Base-by-base conservation (phyloP, 2,113 vertebrate genomes). In the Sceloporus tristichus region DNA sequence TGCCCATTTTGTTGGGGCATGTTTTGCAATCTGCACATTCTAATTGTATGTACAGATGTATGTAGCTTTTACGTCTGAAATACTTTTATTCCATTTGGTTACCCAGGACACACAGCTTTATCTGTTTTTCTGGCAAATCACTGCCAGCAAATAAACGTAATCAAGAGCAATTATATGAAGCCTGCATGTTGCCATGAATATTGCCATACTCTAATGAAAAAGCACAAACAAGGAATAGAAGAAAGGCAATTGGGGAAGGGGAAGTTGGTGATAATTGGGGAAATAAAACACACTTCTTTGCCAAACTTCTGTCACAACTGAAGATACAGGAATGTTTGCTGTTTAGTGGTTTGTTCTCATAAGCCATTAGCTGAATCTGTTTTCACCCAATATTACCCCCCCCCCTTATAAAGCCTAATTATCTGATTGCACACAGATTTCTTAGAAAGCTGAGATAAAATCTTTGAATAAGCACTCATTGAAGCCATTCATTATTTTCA, bases 101-200 rank as follows among this genome's bases (percentile, higher is more conserved):
- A 94, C 14, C 62, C 73, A 65, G 53, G 79, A 89, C 87, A 86
- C 86, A 74, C 86, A 91, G 90, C 87, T 89, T 95, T 89, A 93
- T 94, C 27, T 89, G 92, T 92, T 92, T 92, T 91, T 90, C 19
- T 87, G 89, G 93, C 85, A 91, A 78, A 92, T 82, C 3, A 38
- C 90, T 91, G 88, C 81, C 86, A 91, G 87, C 90, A 92, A 81
- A 66, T 92, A 92, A 87, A 38, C 82, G 90, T 89, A 90, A 79
- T 89, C 40, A 79, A 82, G 89, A 94, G 79, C 92, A 89, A 90
- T 91, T 94, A 79, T 90, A 93, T 40, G 94, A 96, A 97, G 97
- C 97, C 96, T 96, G 96, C 95, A 95, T 96, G 95, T 95, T 97
- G 96, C 94, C 96, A 96, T 96, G 95, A 96, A 95, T 96, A 97